Base-by-base conservation (phyloP, 2,113 vertebrate species). In the Solenodon paradoxus region DNA sequence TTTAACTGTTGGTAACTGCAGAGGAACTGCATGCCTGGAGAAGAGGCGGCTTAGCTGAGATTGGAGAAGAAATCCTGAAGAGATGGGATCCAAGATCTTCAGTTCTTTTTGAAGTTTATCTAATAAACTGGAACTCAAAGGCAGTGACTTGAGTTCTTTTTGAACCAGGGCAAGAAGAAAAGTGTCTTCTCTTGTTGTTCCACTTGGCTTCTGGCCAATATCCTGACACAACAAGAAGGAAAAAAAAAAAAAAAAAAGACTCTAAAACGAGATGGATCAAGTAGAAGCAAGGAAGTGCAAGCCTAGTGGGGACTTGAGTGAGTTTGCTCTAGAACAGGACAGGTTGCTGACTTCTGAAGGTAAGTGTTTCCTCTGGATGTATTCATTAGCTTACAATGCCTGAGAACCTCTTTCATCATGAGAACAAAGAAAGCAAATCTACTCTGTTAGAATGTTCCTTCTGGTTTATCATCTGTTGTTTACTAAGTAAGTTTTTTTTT, bases 1-100 rank as follows among this genome's bases (percentile, higher is more conserved):
- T 84, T 96, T 97, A 83, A 98, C 90, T 13, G 96, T 98, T 5
- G 96, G 95, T 71, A 98, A 84, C 72, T 97, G 95, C 4, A 98
- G 98, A 30, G 97, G 98, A 61, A 98, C 74, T 26, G 97, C 64
- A 6, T 97, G 93, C 81, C 78, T 98, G 66, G 98, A 88, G 68
- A 98, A 96, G 30, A 97, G 94, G 20, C 0, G 57, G 57, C 94
- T 98, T 74, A 98, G 90, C 17, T 98, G 95, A 5, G 96, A 96
- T 13, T 94, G 97, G 69, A 97, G 89, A 49, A 96, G 68, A 69
- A 92, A 81, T n/a, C 97, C 93, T 13, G 97, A 84, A 59, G 72
- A 92, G 49, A 49, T 24, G 3, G 95, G 45, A 92, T 97, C 93
- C 28, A 96, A 74, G 1, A 1, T 57, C 22, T 94, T 92, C 88